Base-by-base conservation (phyloP, 2,797 vertebrate species). In the Gymnocypris eckloni region DNA sequence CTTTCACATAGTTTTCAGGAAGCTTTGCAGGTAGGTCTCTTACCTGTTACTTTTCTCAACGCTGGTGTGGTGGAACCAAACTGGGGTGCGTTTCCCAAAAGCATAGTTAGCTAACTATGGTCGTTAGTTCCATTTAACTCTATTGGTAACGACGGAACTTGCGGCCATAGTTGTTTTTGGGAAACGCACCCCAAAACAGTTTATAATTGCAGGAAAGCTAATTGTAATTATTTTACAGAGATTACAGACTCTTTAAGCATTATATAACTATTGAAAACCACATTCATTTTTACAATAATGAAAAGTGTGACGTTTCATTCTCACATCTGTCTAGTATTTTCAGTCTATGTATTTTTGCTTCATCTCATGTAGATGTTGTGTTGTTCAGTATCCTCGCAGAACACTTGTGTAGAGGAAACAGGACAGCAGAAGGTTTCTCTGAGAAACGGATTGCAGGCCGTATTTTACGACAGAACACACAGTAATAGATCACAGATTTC, bases 401-500 rank as follows among this genome's bases (percentile, higher is more conserved):
- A 50, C 28, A 12, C 48, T 59, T 25, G 22, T 79, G 52, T 59
- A 54, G 56, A 45, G 9, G 59, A 41, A 45, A 48, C 61, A 50
- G 61, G 61, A 50, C 78, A 80, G 61, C 16, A 50, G 61, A 25
- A 67, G 61, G 43, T 67, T 61, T 67, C 4, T 18, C 12, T 45
- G 13, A 64, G 77, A 79, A 79, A 45, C 77, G 64, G 56, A 79
- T 79, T 79, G 8, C 54, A 64, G 20, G 56, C 39, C 3, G 2
- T 64, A 56, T 79, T 45, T 45, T 79, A n/a, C 33, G 22, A 76
- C 73, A 76, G 48, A 67, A 41, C 61, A 52, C 82, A 20, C 56
- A 79, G 9, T 43, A 43, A 77, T 56, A 79, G 64, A 84, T 78
- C 61, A 70, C 83, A 84, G 64, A 56, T 78, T 70, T 84, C 10